phyloP scores from a whole-genome alignment of 2,797 vertebrate genomes.

The Naso thynnoides region DNA sequence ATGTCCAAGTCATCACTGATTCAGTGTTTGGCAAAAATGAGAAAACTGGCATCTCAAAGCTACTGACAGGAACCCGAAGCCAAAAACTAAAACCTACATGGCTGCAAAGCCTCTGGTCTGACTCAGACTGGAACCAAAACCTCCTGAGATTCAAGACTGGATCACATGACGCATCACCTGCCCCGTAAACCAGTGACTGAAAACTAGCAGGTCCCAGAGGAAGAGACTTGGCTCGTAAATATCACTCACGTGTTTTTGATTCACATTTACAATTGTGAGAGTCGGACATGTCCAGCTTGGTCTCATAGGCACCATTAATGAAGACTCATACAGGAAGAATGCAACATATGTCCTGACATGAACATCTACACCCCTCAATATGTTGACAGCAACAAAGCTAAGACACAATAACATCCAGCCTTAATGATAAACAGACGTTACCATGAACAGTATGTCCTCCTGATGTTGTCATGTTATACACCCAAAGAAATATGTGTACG shows the following conservation, averaged over 20 bases:
- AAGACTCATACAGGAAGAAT: conserved; percentile 37
- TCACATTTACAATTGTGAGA: conserved; percentile 47
- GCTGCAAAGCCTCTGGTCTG: conserved; percentile 6
- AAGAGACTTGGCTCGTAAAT: conserved; percentile 60
- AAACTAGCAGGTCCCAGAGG: conserved; percentile 57
- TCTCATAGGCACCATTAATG: conserved; percentile 48
- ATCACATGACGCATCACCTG: conserved; percentile 47
- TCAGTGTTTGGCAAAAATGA: conserved; percentile 7
- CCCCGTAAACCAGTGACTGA: conserved; percentile 55
- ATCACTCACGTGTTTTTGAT: conserved; percentile 40
- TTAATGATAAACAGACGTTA: neutral
- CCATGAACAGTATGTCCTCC: neutral
- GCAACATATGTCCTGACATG: conserved; percentile 24
- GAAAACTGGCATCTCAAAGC: conserved; percentile 12
- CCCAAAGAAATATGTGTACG: neutral
- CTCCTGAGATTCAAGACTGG: conserved; percentile 10
- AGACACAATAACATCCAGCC: conserved; percentile 1
- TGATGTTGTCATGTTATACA: neutral
- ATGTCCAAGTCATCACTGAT: conserved; percentile 21
- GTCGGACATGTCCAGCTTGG: conserved; percentile 40
- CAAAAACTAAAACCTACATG: conserved; percentile 2
- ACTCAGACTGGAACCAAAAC: conserved; percentile 16
- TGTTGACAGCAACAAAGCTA: conserved; percentile 7
- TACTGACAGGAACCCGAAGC: conserved; percentile 14
- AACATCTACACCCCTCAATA: conserved; percentile 22